Evolutionary conservation across 2,797 vertebrate genomes (phyloP).

Genomic region (Alfaro cultratus): DNA sequence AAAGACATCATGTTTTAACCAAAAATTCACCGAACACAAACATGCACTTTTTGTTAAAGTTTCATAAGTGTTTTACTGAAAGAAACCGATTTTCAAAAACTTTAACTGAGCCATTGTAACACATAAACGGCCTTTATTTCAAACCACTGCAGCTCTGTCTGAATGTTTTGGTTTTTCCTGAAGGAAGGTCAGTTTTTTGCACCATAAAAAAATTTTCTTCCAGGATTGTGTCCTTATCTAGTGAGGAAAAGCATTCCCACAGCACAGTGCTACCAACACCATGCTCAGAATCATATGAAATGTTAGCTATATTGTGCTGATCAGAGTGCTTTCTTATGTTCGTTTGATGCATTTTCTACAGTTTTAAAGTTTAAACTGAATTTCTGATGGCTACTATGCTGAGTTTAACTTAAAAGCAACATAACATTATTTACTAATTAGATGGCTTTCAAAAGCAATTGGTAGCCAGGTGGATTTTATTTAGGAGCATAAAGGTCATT

Average conservation of each 20-base stretch:
- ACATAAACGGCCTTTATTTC: no score
- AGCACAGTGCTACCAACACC: not conserved
- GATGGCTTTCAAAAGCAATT: not conserved
- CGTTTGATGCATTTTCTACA: not conserved
- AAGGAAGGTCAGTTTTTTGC: not conserved
- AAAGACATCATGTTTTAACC: no score
- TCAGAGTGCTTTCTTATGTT: not conserved
- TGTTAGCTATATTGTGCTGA: not conserved
- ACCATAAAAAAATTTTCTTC: not conserved
- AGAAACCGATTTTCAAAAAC: no score
- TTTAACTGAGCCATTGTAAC: no score
- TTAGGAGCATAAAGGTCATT: not conserved
- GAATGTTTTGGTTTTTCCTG: not conserved
- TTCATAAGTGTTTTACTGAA: no score
- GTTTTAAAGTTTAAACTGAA: not conserved
- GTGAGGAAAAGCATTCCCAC: not conserved
- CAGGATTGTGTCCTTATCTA: not conserved
- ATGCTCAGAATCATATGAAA: not conserved
- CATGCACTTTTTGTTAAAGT: no score
- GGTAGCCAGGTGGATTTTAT: not conserved
- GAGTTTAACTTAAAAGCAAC: not conserved
- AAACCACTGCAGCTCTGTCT: no score
- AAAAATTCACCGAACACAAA: no score
- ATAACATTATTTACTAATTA: not conserved
- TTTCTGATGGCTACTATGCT: not conserved